Evolutionary conservation across 2,888 invertebrate species (phyloP), one percentile per base, ranked within the genome.

Genomic region (Drosophila quinaria): DNA sequence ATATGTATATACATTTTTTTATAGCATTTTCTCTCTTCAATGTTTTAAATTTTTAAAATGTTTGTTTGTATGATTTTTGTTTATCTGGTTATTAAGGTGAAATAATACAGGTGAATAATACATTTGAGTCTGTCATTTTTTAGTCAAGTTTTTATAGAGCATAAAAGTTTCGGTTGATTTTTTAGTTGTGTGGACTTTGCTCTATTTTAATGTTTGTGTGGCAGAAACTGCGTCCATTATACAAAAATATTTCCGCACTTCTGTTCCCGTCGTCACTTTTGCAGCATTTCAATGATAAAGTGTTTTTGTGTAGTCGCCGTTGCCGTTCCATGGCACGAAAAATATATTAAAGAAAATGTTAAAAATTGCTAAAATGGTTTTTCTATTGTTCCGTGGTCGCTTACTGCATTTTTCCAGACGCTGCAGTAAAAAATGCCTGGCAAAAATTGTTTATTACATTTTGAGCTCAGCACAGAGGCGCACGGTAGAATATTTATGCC

Each of bases 261-360:
- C 25, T 37, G 29, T 46, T 37, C 47, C 35, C 52, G 51, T 74
- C 79, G 63, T 69, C 79, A 80, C 70, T 76, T 67, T 71, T 77
- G 71, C 74, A 63, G 68, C 78, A 78, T 81, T 81, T 70, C 72
- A 78, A 78, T 80, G 80, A 80, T 81, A 81, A 81, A 80, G 75
- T 80, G 80, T 81, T 75, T 74, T 76, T 75, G 81, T 79, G 78
- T 70, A 60, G 69, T 61, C 33, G 54, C 11, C 25, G 41, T 39
- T 11, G 37, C 35, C 39, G 58, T 59, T 62, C 73, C 67, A 54
- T 46, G 71, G 33, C 62, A 63, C 66, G 55, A 63, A 75, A 69
- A 78, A 74, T 83, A 66, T 83, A 80, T 83, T 83, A 83, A 78
- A 80, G 81, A 83, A 81, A 83, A 81, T 80, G 76, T 68, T 79